Evolutionary conservation across 2,888 invertebrate species (phyloP), one percentile per base, ranked within the genome.

Genomic region (Melanostoma scalare): DNA sequence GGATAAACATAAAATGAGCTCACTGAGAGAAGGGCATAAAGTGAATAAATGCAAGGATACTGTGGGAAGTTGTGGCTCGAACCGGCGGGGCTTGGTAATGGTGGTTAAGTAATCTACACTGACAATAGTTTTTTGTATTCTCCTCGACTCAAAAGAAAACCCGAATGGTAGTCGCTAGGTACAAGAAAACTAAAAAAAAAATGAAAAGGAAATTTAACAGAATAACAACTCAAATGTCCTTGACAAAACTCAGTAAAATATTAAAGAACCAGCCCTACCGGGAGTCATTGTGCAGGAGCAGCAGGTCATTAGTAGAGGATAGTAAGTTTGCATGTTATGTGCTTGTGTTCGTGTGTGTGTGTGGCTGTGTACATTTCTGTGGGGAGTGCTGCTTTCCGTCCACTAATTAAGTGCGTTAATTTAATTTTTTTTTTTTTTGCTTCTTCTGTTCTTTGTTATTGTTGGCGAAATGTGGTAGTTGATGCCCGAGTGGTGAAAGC

Each of bases 391-490:
- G 48, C 55, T 68, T 73, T 73, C 53, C 75, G 68, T 80, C 65
- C 75, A 75, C 75, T 80, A 80, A 80, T 80, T 75, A 75, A 80
- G 80, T 75, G 75, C 80, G 67, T 76, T 82, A 56, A 77, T 73
- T 73, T 77, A 65, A 56, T 81, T 81, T 73, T 50, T 38, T 38
- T 63, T 50, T 63, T 35, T 63, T 63, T 10, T 48, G 48, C 48
- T 46, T 63, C 48, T 30, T 63, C 20, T 20, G 20, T 48, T 48
- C 42, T 60, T 31, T 4, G 52, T 8, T 33, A 9, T 63, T 20
- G 6, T 58, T 42, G 36, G 35, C 2, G 30, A 5, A 55, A 40
- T 50, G 31, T 71, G 20, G 20, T 20, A 20, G 20, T 20, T 20
- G 20, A 20, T 63, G 38, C 40, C 46, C 10, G 6, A 63, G 35